Base-by-base conservation (phyloP, 2,797 vertebrate species). In the Paratrypauchen microcephalus region DNA sequence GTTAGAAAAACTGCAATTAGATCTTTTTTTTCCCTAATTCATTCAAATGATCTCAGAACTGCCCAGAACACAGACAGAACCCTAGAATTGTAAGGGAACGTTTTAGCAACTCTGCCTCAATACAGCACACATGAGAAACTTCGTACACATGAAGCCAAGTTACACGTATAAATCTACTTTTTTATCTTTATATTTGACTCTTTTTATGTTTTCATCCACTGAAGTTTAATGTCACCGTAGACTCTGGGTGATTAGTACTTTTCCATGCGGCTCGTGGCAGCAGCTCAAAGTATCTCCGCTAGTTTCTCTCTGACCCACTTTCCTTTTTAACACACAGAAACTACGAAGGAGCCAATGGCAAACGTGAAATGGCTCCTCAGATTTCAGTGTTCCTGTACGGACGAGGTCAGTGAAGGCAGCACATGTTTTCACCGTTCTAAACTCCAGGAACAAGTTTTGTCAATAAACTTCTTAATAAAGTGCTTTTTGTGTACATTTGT, bases 381-480 rank as follows among this genome's bases (percentile, higher is more conserved):
- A 58, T 68, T 41, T 74, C 26, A 69, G 2, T 13, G 68, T 69
- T 45, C 48, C 18, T n/a, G 66, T 56, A 30, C 32, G 63, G 32
- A 69, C 72, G 50, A 76, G 69, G 61, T 72, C 50, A 65, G 48
- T 8, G 68, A 30, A 52, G 30, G 32, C 0, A 16, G 56, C 62
- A 64, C 0, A 2, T 48, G 70, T 36, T 36, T 36, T 65, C 55
- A 68, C 66, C 1, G 13, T 57, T 28, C 4, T 6, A 28, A 24
- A 56, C 54, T 56, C 23, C 11, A 26, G 55, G 23, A 23, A 55
- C 8, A 70, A 21, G 56, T 66, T 52, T 65, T 68, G 32, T 72
- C 30, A 65, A 23, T 71, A 47, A 68, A 75, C 60, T 59, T 78
- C 59, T 48, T 78, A 69, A 72, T 86, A 88, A 92, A 89, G 91